These are phyloP conservation scores for Hippoglossus hippoglossus DNA, from an alignment of 2,797 vertebrate species.

Conservation along the genomic window DNA sequence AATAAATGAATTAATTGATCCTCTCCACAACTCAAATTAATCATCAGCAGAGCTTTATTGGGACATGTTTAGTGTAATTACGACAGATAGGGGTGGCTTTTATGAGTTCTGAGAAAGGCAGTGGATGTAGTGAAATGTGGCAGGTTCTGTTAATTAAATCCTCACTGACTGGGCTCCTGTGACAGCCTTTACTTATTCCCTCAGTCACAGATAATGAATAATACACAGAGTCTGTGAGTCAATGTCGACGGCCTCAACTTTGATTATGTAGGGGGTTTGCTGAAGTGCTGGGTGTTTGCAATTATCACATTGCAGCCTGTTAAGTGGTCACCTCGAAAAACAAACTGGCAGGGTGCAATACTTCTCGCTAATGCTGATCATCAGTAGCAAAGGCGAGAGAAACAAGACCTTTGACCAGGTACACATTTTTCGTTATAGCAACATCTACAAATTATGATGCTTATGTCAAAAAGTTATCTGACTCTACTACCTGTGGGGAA, in stretches of 20 bases:
- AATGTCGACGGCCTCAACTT: conserved; percentile 65
- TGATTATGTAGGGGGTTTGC: conserved; percentile 55
- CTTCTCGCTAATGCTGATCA: conserved; percentile 24
- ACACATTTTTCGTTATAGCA: background rate
- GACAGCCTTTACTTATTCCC: conserved; percentile 81
- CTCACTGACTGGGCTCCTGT: conserved; percentile 71
- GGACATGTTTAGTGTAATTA: conserved; percentile 82
- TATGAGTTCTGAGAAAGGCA: conserved; percentile 78
- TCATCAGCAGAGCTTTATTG: conserved; percentile 73
- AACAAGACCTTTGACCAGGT: conserved; percentile 10
- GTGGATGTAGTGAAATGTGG: conserved; percentile 78
- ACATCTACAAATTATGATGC: background rate
- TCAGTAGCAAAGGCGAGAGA: background rate
- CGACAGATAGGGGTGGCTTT: conserved; percentile 75
- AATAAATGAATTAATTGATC: conserved; percentile 81
- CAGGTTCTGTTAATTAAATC: conserved; percentile 83
- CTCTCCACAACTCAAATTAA: conserved; percentile 75
- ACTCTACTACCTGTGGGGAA: background rate
- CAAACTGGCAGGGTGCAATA: conserved; percentile 14
- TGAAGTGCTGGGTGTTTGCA: conserved; percentile 39
- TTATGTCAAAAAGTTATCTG: background rate
- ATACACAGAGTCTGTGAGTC: conserved; percentile 68
- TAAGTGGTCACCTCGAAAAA: conserved; percentile 26
- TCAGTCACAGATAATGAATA: conserved; percentile 81
- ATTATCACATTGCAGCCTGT: conserved; percentile 36